These are phyloP conservation scores for Brachionus manjavacas DNA, from an alignment of 1,140 invertebrate species.

Conservation along the genomic window DNA sequence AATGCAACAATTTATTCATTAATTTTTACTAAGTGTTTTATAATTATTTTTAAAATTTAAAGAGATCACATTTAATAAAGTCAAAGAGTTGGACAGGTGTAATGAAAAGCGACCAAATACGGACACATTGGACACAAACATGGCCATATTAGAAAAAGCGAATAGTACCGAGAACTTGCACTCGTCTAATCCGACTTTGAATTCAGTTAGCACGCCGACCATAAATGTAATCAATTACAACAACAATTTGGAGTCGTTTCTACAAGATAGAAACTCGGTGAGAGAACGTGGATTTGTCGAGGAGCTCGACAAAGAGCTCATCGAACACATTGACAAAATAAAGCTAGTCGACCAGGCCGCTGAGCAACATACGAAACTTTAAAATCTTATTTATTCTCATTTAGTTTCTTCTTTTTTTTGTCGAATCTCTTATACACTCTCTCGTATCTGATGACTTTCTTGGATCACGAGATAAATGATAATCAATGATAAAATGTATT, in stretches of 20 bases:
- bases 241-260: constrained; percentile 38
- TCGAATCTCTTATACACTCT: background rate
- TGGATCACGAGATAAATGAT: background rate
- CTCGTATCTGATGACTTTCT: background rate
- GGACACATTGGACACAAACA: constrained; percentile 25
- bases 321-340: background rate
- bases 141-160: constrained; percentile 16
- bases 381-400: background rate
- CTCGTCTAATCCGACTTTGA: background rate
- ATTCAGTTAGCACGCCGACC: background rate
- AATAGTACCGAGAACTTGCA: background rate
- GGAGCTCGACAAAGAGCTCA: background rate
- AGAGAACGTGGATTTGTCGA: background rate
- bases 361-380: background rate
- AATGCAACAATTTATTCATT: constrained; percentile 34
- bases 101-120: constrained; percentile 33
- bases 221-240: constrained; percentile 40
- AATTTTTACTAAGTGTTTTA: background rate
- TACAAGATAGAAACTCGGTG: constrained; percentile 3
- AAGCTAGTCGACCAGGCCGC: background rate
- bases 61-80: constrained; percentile 29
- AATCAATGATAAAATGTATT: constrained; percentile 1
- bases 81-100: constrained; percentile 22
- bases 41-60: background rate
- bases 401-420: background rate